Conservation (phyloP, 2,113 vertebrate genomes). For the Poicephalus meyeri region DNA sequence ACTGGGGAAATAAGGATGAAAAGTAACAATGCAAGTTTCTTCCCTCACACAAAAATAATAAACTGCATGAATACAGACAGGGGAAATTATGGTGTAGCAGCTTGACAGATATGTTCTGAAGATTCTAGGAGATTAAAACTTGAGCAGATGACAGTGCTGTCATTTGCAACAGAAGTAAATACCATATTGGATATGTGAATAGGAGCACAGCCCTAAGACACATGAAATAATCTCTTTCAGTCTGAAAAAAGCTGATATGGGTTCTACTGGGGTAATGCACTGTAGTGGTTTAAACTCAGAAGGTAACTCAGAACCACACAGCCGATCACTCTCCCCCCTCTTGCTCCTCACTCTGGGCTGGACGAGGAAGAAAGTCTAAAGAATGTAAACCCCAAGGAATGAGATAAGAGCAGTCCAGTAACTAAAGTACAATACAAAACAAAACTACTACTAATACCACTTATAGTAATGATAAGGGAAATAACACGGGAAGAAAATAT, state of each 20-base stretch:
- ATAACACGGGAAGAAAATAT: not conserved
- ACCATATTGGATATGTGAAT: not conserved
- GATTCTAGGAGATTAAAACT: not conserved
- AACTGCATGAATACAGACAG: not conserved
- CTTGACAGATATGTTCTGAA: not conserved
- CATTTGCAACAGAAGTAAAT: not conserved
- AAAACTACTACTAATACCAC: not conserved
- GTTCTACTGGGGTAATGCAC: not conserved
- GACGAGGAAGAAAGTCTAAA: not conserved
- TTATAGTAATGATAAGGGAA: not conserved
- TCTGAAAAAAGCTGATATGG: not conserved
- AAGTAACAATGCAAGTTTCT: not conserved
- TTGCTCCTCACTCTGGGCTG: not conserved
- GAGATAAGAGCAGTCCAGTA: not conserved
- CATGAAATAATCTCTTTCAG: not conserved
- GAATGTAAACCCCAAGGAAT: not conserved
- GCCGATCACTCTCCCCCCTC: not conserved
- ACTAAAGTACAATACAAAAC: not conserved
- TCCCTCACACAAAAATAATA: not conserved
- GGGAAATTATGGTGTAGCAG: not conserved
- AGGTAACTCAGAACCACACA: not conserved
- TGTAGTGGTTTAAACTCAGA: not conserved
- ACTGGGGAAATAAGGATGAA: too few relatives aligned
- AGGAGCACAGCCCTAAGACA: not conserved
- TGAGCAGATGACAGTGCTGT: not conserved